Evolutionary conservation across 2,113 vertebrate species (phyloP), one percentile per base, ranked within the genome.

Genomic region (Corvus hawaiiensis): DNA sequence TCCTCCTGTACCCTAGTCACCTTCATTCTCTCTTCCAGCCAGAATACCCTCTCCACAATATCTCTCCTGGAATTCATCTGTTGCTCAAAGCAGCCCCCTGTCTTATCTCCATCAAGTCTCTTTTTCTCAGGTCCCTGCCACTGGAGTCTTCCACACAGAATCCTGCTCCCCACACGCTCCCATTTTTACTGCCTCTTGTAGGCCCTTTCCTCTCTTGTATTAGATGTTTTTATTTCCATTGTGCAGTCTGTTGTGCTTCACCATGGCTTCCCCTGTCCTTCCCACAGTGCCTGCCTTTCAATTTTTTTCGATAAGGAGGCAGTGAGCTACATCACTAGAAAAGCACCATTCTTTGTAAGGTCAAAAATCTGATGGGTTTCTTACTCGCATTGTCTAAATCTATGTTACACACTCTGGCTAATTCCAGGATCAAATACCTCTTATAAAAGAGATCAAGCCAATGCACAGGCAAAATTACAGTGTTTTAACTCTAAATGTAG

Each of bases 111-210:
- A 10, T 44, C 0, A 1, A 37, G 28, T 82, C 1, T 0, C 5
- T 32, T 37, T 88, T 90, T 72, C 24, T 82, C 8, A 33, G 26
- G 20, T 41, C 6, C 15, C 17, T 91, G 27, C 11, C 3, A 8
- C 18, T 8, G 21, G 13, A 54, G 24, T 51, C 11, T 74, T 21
- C 23, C 59, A 77, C 18, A 26, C n/a, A 74, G 46, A 74, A 59
- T 48, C 16, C 18, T 51, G 9, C 9, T 64, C 10, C 24, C 10
- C 6, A 4, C 2, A 2, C 0, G 0, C 7, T 41, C 14, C 7
- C 4, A 9, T n/a, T 74, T 89, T 73, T 35, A 17, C 27, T 88
- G 55, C 16, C 26, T 18, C 18, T 87, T 35, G 16, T 16, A 9
- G 46, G 32, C 10, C 4, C 4, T 63, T 63, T 90, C 18, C 11